A percentile compares a stretch with the other conserved stretches of the same genome.
phyloP scores from a whole-genome alignment of 2,113 vertebrate species.

The Gulo gulo region DNA sequence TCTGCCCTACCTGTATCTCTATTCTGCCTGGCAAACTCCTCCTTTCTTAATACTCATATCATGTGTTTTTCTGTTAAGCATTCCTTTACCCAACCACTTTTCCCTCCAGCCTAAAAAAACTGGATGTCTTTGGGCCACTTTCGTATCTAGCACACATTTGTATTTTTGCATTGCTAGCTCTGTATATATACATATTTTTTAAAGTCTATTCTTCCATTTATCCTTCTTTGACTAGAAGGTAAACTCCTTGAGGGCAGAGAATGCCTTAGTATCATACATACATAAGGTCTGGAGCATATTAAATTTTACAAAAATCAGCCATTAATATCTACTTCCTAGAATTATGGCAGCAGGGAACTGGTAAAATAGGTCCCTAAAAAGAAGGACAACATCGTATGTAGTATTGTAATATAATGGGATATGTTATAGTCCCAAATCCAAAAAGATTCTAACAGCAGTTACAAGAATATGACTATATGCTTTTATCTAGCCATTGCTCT shows the following conservation, averaged over 20 bases:
- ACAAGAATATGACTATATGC: background rate
- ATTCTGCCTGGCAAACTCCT: background rate
- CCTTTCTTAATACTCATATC: background rate
- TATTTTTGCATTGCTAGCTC: constrained; percentile 11
- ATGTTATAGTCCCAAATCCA: background rate
- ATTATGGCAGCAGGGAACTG: background rate
- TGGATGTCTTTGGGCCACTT: background rate
- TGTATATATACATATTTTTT: background rate
- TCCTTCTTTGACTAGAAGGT: background rate
- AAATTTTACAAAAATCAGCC: constrained; percentile 29
- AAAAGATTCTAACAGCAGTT: background rate
- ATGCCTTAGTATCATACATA: background rate
- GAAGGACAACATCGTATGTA: background rate
- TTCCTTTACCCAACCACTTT: constrained; percentile 25
- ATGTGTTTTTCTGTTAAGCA: background rate
- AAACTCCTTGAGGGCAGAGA: background rate
- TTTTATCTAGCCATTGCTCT: background rate
- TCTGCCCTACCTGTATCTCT: background rate
- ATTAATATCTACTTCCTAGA: constrained; percentile 30
- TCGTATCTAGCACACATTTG: background rate
- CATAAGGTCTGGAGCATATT: background rate
- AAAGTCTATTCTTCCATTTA: background rate
- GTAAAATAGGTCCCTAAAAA: constrained; percentile 21
- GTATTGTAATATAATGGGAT: background rate
- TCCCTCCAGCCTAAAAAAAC: background rate